Base-by-base conservation (phyloP, 1,140 invertebrate species). In the Drosophila teissieri region DNA sequence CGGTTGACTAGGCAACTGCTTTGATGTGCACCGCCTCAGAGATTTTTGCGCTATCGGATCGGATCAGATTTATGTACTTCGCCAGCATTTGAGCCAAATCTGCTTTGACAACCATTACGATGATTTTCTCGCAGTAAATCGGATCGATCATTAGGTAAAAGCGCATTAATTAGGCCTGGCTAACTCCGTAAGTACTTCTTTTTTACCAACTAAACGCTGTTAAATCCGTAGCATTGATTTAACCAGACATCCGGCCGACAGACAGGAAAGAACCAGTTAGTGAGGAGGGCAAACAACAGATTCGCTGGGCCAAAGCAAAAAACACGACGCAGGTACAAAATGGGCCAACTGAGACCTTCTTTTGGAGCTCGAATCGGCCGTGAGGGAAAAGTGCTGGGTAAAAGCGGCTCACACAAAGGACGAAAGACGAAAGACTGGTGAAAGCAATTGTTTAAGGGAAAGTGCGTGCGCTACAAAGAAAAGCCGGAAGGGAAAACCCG, bases 371-470 rank as follows among this genome's bases (percentile, higher is more conserved):
- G 34, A 73, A 73, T 37, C 37, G 67, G 61, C 48, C 80, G 62
- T 27, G 46, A 72, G 77, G 73, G 77, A 84, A 67, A 81, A 64
- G 61, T 34, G 14, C 58, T 12, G 46, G 22, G 11, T 27, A 67
- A 67, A 67, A 37, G 57, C 63, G 36, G n/a, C n/a, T 42, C 61
- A 34, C 45, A 64, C 75, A 78, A 64, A 64, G 44, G 52, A 39
- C 22, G 44, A 19, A 64, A 46, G 52, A 39, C 22, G 44, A 19
- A 19, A 2, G 19, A 17, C 40, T 44, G 44, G 31, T 22, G 58
- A 58, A 70, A 78, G 81, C 83, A 88, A 86, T 86, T 86, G 82
- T 78, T 81, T 69, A 72, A 81, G 73, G 42, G 68, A 85, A 73
- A 85, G 64, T 85, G 82, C 82, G 82, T 78, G 46, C 14, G 64